Conservation (phyloP, 1,140 invertebrate genomes). For the Ruditapes philippinarum region DNA sequence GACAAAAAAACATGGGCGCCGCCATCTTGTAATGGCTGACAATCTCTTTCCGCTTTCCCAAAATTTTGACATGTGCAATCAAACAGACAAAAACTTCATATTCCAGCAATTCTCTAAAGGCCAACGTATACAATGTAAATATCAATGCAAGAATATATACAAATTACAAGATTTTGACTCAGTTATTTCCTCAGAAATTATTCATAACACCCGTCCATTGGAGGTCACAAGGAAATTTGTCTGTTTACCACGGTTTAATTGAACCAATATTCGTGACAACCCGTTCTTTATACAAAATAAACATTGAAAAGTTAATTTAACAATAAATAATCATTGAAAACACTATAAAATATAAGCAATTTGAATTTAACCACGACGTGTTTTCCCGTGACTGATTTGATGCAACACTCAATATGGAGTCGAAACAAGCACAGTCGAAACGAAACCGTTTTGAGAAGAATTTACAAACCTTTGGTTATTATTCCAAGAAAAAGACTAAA, state of each 20-base stretch:
- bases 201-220: neutral
- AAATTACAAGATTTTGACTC: too few relatives aligned
- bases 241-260: neutral
- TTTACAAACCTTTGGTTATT: conserved; percentile 64
- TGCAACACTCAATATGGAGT: conserved; percentile 66
- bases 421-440: conserved; percentile 15
- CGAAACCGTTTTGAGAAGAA: neutral
- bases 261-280: neutral
- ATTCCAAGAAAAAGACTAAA: conserved; percentile 34
- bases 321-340: too few relatives aligned
- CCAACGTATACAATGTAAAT: too few relatives aligned
- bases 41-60: conserved; percentile 46
- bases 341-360: too few relatives aligned
- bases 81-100: neutral
- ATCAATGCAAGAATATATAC: too few relatives aligned
- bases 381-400: conserved; percentile 46
- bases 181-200: neutral
- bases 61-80: conserved; percentile 7
- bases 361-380: conserved; percentile 12
- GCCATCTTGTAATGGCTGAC: conserved; percentile 74
- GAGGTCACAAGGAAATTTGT: conserved; percentile 46
- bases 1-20: conserved; percentile 68
- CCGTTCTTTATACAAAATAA: neutral
- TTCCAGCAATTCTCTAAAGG: neutral
- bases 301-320: too few relatives aligned